Conservation (phyloP, 2,797 vertebrate genomes). For the Cyprinodon diabolis region DNA sequence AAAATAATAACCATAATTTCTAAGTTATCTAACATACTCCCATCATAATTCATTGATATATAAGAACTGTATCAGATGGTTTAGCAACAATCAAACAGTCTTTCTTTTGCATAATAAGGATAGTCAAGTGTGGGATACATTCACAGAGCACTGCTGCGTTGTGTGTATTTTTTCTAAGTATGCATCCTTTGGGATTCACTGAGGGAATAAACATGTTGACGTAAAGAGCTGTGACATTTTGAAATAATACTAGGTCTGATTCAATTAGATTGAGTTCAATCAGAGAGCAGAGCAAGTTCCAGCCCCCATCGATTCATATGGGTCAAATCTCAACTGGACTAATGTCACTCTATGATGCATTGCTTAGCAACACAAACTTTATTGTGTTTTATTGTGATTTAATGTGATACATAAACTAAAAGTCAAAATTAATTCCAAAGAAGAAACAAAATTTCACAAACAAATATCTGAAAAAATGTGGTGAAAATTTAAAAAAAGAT, state of each 20-base stretch:
- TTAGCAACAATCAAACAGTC: slow-evolving; percentile 8
- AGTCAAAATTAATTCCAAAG: neutral
- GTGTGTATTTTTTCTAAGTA: slow-evolving; percentile 17
- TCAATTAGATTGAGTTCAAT: slow-evolving; percentile 2
- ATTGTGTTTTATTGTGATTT: neutral
- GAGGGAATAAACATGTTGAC: slow-evolving; percentile 16
- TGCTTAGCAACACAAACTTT: neutral
- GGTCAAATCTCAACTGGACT: neutral
- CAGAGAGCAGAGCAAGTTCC: neutral
- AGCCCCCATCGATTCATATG: neutral
- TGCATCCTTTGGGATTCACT: slow-evolving; percentile 27
- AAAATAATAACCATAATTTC: neutral
- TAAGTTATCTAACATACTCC: slow-evolving; percentile 1
- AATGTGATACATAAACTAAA: neutral
- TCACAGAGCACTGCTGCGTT: slow-evolving; percentile 14
- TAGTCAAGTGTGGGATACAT: slow-evolving; percentile 1
- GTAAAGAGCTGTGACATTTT: slow-evolving; percentile 5
- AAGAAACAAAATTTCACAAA: neutral
- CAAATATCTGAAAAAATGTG: neutral
- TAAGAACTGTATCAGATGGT: neutral
- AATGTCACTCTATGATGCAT: neutral
- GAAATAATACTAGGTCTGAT: slow-evolving; percentile 5
- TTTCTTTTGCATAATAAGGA: neutral
- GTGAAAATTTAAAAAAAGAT: neutral
- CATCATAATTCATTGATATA: neutral